These are phyloP conservation scores for Meteorus sp. DNA, from an alignment of 1,140 invertebrate genomes.

Conservation along the genomic window DNA sequence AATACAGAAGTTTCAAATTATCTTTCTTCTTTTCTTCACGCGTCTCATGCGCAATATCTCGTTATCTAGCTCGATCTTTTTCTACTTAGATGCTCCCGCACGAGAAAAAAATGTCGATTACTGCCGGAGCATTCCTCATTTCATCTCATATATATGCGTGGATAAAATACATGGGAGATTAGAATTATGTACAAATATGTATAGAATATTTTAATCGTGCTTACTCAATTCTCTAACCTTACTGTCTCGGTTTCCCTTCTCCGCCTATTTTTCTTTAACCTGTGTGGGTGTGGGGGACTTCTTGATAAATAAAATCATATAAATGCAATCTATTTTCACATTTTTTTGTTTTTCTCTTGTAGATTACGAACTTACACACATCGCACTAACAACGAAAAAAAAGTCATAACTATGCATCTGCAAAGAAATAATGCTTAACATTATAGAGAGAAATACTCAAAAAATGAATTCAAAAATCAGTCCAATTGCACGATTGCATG, in stretches of 20 bases:
- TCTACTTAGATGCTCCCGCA: neutral
- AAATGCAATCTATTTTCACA: conserved; percentile 24
- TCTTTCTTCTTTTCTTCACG: conserved; percentile 26
- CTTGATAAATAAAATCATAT: conserved; percentile 8
- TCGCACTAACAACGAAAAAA: too few species aligned
- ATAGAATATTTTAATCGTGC: conserved; percentile 34
- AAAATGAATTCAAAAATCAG: too few species aligned
- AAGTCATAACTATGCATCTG: too few species aligned
- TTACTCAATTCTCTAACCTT: conserved; percentile 36
- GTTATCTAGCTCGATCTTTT: too few species aligned
- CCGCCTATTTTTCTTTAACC: conserved; percentile 23
- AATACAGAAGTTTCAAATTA: conserved; percentile 50
- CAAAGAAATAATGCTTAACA: too few species aligned
- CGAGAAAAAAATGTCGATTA: conserved; percentile 39
- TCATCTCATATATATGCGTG: conserved; percentile 42
- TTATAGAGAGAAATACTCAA: too few species aligned
- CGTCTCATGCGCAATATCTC: too few species aligned
- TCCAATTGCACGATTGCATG: too few species aligned
- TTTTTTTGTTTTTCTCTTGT: conserved; percentile 11
- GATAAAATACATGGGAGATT: conserved; percentile 48
- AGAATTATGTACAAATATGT: conserved; percentile 53
- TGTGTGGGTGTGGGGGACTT: too few species aligned
- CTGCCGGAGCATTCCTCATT: conserved; percentile 40
- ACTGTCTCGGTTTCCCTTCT: conserved; percentile 31
- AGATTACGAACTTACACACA: too few species aligned